phyloP scores from a whole-genome alignment of 2,797 vertebrate species.

The Strix occidentalis region DNA sequence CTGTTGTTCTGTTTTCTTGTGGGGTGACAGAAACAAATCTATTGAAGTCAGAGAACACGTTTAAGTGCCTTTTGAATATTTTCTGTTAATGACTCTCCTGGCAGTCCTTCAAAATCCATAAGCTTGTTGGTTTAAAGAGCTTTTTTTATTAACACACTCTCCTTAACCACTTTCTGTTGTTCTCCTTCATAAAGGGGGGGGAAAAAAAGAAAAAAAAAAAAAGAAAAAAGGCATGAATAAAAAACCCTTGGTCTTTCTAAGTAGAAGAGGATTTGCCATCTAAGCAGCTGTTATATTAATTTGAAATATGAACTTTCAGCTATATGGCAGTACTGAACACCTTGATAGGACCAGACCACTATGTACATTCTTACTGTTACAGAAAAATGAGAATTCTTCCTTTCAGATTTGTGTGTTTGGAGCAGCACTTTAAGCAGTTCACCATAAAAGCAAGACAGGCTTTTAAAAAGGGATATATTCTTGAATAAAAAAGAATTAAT shows the following conservation, averaged over 20 bases:
- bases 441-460: not conserved
- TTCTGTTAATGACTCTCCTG: constrained; percentile 59
- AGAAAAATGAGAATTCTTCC: not conserved
- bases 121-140: constrained; percentile 54
- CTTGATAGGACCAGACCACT: not conserved
- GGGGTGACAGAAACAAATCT: constrained; percentile 50
- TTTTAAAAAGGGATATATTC: constrained; percentile 13
- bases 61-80: constrained; percentile 62
- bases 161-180: constrained; percentile 45
- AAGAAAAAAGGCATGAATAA: not conserved
- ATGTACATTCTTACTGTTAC: not conserved
- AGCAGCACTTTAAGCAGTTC: constrained; percentile 31
- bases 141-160: constrained; percentile 39
- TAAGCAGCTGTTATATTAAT: not conserved
- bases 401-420: constrained; percentile 25
- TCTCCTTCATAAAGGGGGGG: not conserved
- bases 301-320: not conserved
- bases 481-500: constrained; percentile 46
- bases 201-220: not conserved
- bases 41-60: constrained; percentile 16
- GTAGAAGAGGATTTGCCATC: constrained; percentile 4
- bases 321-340: not conserved
- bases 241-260: not conserved
- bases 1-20: constrained; percentile 15
- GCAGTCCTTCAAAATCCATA: constrained; percentile 63